These are phyloP conservation scores for Petrocephalus zakoni DNA, from an alignment of 2,113 vertebrate genomes.

Conservation along the genomic window DNA sequence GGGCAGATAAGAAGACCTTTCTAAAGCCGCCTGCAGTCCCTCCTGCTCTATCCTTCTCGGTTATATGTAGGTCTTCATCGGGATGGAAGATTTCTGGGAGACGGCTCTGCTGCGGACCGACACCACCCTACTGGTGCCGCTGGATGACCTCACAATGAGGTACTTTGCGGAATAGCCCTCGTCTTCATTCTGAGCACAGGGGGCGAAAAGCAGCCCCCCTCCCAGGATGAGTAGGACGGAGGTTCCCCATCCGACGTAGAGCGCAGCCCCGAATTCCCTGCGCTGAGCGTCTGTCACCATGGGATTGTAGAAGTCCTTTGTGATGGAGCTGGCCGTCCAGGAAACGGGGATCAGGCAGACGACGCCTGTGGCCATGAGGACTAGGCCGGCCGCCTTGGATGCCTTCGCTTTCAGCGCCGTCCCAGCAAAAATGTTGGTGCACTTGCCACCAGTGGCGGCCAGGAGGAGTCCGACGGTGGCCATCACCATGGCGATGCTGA, in stretches of 20 bases:
- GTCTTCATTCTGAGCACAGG: conserved; percentile 27
- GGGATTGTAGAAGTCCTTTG: conserved; percentile 44
- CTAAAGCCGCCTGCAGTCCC: not conserved
- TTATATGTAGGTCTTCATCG: conserved; percentile 55
- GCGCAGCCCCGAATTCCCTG: conserved; percentile 37
- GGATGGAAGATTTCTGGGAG: conserved; percentile 16
- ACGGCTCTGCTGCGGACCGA: conserved; percentile 8
- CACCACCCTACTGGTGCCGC: conserved; percentile 16
- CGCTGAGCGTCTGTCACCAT: conserved; percentile 34
- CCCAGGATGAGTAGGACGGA: conserved; percentile 34
- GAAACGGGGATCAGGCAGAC: conserved; percentile 40
- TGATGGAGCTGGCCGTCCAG: conserved; percentile 40
- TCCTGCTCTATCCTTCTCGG: not conserved
- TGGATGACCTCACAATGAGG: conserved; percentile 34
- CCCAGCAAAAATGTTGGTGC: conserved; percentile 37
- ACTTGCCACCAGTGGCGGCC: conserved; percentile 38
- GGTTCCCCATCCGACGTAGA: conserved; percentile 44
- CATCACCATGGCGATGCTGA: conserved; percentile 31
- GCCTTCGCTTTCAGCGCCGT: conserved; percentile 27
- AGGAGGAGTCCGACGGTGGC: conserved; percentile 34
- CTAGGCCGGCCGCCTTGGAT: conserved; percentile 19
- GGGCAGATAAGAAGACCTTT: not conserved
- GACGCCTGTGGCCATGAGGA: conserved; percentile 35
- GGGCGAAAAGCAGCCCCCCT: conserved; percentile 38
- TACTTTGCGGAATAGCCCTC: conserved; percentile 36